A percentile compares a stretch with the other conserved stretches of the same genome.
Evolutionary conservation across 2,888 invertebrate species (phyloP).

Genomic region (Epicampocera succincta): DNA sequence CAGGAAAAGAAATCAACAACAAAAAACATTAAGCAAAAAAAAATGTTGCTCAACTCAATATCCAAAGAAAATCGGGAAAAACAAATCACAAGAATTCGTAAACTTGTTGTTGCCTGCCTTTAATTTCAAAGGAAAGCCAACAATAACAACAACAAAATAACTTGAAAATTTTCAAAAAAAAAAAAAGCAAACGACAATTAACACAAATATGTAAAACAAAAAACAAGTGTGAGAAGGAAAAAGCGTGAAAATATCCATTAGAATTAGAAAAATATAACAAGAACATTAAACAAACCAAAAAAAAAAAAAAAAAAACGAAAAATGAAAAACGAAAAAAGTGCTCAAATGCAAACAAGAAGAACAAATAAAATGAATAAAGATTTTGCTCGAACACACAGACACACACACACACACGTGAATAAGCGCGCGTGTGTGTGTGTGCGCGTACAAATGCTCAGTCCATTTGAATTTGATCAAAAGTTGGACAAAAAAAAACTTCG

Average conservation of each 20-base stretch:
- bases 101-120: constrained; percentile 11
- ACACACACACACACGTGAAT: constrained; percentile 39
- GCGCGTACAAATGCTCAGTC: background rate
- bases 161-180: background rate
- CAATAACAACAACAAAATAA: too few relatives aligned
- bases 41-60: constrained; percentile 54
- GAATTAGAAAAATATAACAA: constrained; percentile 51
- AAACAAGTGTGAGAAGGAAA: constrained; percentile 68
- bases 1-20: constrained; percentile 41
- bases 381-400: constrained; percentile 42
- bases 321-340: constrained; percentile 35
- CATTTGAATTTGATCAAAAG: constrained; percentile 11
- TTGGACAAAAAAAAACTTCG: constrained; percentile 36
- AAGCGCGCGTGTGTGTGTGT: constrained; percentile 9
- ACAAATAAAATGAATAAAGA: constrained; percentile 54
- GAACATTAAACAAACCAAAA: constrained; percentile 1
- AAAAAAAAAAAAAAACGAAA: too few relatives aligned
- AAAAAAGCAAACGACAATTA: constrained; percentile 75
- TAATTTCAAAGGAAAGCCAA: constrained; percentile 1
- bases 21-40: constrained; percentile 15
- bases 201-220: constrained; percentile 73
- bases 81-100: constrained; percentile 63
- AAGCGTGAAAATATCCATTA: constrained; percentile 70
- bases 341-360: constrained; percentile 57
- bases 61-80: constrained; percentile 35